phyloP scores from a whole-genome alignment of 2,113 vertebrate species.

The Mohoua ochrocephala region DNA sequence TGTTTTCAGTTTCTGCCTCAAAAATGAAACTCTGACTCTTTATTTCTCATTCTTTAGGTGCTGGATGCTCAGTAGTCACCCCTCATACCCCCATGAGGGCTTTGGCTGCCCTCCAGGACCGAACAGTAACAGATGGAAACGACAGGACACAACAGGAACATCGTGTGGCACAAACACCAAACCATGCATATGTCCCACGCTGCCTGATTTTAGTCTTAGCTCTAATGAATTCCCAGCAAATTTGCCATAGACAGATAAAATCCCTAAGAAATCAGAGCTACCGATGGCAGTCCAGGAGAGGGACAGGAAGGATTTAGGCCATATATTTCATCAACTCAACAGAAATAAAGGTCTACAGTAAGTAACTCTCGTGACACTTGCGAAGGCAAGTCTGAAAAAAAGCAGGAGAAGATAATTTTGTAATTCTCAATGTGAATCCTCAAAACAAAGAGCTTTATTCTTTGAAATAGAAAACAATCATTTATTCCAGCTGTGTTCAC shows the following conservation, averaged over 20 bases:
- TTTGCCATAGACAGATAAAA: background rate
- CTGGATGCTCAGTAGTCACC: background rate
- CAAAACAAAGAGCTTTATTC: background rate
- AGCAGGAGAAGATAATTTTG: background rate
- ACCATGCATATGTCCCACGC: rapidly evolving
- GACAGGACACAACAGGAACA: background rate
- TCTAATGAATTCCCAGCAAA: background rate
- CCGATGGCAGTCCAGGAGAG: background rate
- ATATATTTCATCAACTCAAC: background rate
- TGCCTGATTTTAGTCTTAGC: background rate
- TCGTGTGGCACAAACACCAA: background rate
- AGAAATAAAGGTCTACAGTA: background rate
- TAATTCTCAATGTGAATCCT: background rate
- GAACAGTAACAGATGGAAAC: background rate
- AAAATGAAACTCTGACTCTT: background rate
- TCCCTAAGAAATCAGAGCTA: background rate
- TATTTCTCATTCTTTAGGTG: background rate
- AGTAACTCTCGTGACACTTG: background rate
- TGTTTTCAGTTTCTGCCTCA: background rate
- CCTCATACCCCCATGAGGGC: background rate
- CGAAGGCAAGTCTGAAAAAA: background rate
- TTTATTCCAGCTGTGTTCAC: constrained; percentile 7
- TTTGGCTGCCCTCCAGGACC: background rate
- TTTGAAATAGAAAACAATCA: constrained; percentile 18
- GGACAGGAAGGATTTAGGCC: background rate